Evolutionary conservation across 2,888 invertebrate genomes (phyloP), one percentile per base, ranked within the genome.

Genomic region (Amphipoea oculea): DNA sequence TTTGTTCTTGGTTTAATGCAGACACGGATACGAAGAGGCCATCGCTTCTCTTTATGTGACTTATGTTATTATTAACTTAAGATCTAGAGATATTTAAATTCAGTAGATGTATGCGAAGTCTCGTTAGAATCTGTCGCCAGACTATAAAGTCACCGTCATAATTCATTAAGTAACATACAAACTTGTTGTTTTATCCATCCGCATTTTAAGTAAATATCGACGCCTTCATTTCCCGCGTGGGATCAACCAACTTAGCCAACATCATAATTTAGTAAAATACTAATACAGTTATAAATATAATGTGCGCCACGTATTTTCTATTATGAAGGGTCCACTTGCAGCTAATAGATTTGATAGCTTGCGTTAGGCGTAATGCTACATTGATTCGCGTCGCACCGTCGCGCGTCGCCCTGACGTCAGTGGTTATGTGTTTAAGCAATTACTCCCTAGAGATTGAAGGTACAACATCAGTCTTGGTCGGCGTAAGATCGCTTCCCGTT

Each of bases 391-490:
- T 89, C 91, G 93, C 92, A 91, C 89, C 88, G 73, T 76, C 81
- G 77, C 73, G 57, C 69, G 42, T 75, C 68, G 80, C 71, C 92
- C 87, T 92, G 92, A 91, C 94, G 91, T 92, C 91, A 90, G 92
- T 92, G 92, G 92, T 94, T 95, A 94, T 93, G 93, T 95, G 94
- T 94, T 95, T 94, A 94, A 94, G 95, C 94, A 95, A 96, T 96
- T 95, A 96, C 94, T 92, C 89, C 91, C 89, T 89, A 90, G 90
- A 89, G 89, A 92, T 91, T 89, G 92, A 90, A 92, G 90, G 89
- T 91, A 87, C 90, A 84, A 81, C 88, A 87, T 85, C 85, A 84
- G 85, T 84, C 85, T 86, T 85, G 75, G 75, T 29, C 75, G 66
- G 73, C 91, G 90, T 92, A 90, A 91, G 91, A 89, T 90, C 88